These are phyloP conservation scores for Holcopasites calliopsidis DNA, from an alignment of 1,140 invertebrate species.

Conservation along the genomic window DNA sequence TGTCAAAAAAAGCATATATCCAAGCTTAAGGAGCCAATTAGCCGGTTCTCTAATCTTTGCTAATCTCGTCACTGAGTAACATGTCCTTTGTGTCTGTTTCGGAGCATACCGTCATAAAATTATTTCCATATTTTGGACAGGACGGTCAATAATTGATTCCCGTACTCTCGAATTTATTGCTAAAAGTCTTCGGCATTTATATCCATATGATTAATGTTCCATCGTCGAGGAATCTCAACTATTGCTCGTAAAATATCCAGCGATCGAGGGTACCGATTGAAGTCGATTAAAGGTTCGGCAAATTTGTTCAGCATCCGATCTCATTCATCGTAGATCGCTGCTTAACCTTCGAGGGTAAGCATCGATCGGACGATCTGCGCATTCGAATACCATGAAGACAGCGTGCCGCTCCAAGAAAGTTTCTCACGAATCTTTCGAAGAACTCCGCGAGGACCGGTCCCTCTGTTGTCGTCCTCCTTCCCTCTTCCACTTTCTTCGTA, in stretches of 20 bases:
- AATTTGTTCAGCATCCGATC: slow-evolving; percentile 32
- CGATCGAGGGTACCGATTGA: slow-evolving; percentile 8
- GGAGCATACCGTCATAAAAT: not conserved
- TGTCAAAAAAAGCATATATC: not conserved
- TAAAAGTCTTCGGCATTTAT: not conserved
- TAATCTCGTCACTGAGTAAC: not conserved
- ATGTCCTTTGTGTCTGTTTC: no score
- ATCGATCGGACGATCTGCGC: slow-evolving; percentile 18
- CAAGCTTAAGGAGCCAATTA: slow-evolving; percentile 33
- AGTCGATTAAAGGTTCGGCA: slow-evolving; percentile 2
- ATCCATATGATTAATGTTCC: not conserved
- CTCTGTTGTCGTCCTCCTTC: slow-evolving; percentile 13
- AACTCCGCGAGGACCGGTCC: slow-evolving; percentile 47
- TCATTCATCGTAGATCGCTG: slow-evolving; percentile 33
- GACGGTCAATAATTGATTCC: not conserved
- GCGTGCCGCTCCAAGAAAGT: slow-evolving; percentile 36
- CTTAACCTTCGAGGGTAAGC: slow-evolving; percentile 13
- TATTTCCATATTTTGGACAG: not conserved
- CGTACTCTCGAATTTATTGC: not conserved
- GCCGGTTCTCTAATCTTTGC: not conserved
- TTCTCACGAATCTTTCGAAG: slow-evolving; percentile 56
- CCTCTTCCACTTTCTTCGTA: not conserved
- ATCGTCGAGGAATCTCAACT: not conserved
- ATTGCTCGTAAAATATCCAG: not conserved
- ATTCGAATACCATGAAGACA: slow-evolving; percentile 18